Percentiles rank a stretch among this genome's conserved stretches.
phyloP scores from a whole-genome alignment of 2,888 invertebrate species.

The Pristionchus entomophagus region DNA sequence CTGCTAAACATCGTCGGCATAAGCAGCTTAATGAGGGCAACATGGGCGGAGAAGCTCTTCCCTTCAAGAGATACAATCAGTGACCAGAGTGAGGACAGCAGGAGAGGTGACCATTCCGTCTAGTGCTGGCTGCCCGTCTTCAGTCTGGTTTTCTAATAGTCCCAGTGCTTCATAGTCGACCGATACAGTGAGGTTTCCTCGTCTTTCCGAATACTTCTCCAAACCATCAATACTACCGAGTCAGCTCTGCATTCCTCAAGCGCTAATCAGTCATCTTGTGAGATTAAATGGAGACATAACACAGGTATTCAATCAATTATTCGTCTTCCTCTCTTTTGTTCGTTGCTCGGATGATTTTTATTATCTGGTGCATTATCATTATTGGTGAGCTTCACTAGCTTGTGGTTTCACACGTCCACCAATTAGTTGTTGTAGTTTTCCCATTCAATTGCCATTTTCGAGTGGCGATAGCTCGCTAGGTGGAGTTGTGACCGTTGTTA shows the following conservation, averaged over 20 bases:
- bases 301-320: too few species aligned
- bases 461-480: background rate
- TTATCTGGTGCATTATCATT: too few species aligned
- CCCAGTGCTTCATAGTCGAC: background rate
- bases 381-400: too few species aligned
- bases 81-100: background rate
- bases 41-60: background rate
- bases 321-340: too few species aligned
- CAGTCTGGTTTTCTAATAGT: background rate
- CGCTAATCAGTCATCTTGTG: too few species aligned
- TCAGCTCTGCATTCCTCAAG: too few species aligned
- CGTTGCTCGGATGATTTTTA: too few species aligned
- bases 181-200: background rate
- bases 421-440: too few species aligned
- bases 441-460: background rate
- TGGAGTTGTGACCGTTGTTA: conserved; percentile 59
- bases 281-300: too few species aligned
- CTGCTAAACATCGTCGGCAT: conserved; percentile 18
- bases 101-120: background rate
- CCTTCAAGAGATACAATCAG: background rate
- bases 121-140: background rate
- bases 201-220: too few species aligned
- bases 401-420: too few species aligned
- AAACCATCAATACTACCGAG: too few species aligned
- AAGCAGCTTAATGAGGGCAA: conserved; percentile 23